Evolutionary conservation across 1,140 invertebrate species (phyloP).

Genomic region (Amyelois transitella): DNA sequence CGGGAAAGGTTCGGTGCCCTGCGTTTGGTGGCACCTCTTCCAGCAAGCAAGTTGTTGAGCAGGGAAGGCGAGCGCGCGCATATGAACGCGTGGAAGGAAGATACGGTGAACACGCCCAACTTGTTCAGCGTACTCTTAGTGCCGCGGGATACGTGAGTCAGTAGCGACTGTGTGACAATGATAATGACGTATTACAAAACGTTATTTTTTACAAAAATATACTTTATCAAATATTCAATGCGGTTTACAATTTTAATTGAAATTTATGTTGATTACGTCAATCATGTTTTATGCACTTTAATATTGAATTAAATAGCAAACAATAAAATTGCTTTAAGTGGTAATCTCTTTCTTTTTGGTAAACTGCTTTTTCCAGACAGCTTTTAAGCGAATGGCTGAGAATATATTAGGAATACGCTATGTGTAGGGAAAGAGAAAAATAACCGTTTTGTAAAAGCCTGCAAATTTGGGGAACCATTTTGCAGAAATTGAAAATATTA

Average conservation of each 20-base stretch:
- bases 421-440: too few species aligned
- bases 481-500: conserved; percentile 28
- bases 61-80: conserved; percentile 94
- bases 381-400: too few species aligned
- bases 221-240: too few species aligned
- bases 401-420: too few species aligned
- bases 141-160: conserved; percentile 95
- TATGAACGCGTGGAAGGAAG: conserved; percentile 97
- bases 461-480: conserved; percentile 20
- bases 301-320: neutral
- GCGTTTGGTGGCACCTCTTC: conserved; percentile 90
- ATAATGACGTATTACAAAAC: neutral
- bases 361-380: too few species aligned
- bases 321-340: too few species aligned
- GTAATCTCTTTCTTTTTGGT: too few species aligned
- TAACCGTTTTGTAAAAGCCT: neutral
- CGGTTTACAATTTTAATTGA: too few species aligned
- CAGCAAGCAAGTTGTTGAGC: conserved; percentile 93
- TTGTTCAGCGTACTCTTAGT: conserved; percentile 96
- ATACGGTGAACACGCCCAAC: conserved; percentile 97
- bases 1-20: conserved; percentile 89
- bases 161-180: conserved; percentile 83
- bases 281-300: too few species aligned
- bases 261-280: too few species aligned
- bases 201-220: too few species aligned